Base-by-base conservation (phyloP, 1,140 invertebrate genomes). In the Halictus rubicundus region DNA sequence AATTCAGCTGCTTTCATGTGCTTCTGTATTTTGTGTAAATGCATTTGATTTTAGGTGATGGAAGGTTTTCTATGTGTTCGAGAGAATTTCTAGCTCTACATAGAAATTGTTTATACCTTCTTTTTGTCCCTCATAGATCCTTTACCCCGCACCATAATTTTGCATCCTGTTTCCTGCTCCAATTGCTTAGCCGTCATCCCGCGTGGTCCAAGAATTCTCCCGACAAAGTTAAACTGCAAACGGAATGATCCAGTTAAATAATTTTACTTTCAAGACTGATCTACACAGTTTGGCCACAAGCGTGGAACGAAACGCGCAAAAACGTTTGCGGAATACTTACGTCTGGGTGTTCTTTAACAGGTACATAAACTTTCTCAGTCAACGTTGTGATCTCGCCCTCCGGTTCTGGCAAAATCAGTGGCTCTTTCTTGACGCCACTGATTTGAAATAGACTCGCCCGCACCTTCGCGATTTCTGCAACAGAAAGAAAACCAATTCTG, bases 51-150 rank as follows among this genome's bases (percentile, higher is more conserved):
- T 32, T 32, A 32, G 32, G 32, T 5, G 2, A 32, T 32, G 32
- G 32, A 32, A 46, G 42, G 42, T 1, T 46, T 12, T 46, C 42
- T 46, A 46, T 1, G 14, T 52, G 8, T 39, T 2, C 21, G 0
- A 59, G 2, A 0, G 6, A 39, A 68, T 54, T 64, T 9, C 4
- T 4, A 7, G 14, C 52, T 42, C 10, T 2, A 9, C 4, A 57
- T n/a, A 1, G 19, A 46, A 54, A 16, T 21, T 37, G 12, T 25
- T 95, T 95, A 32, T 46, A 99, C 99, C 97, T 99, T 99, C 94
- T 99, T 98, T 95, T 99, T 99, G 93, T 99, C 99, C 92, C 99
- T 95, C 99, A 99, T 99, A 59, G 99, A 99, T n/a, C 99, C 99
- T 94, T 99, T 98, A 89, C 99, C 99, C 94, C 99, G 95, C 80